Conservation (phyloP, 2,797 vertebrate species). For the Amniataba percoides region DNA sequence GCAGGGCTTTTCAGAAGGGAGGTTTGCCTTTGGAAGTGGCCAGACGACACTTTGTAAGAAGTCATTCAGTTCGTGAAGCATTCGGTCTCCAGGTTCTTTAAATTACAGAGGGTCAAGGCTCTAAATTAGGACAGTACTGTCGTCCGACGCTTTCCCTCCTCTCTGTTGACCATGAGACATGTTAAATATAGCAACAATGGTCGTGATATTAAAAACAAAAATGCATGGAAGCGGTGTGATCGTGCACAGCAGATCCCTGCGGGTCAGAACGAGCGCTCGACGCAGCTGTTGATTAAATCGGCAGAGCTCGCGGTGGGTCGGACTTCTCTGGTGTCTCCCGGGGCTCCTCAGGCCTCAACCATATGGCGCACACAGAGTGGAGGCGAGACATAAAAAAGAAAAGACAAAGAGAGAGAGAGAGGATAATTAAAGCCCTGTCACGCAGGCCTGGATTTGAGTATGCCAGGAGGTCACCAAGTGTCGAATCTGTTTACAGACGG, state of each 20-base stretch:
- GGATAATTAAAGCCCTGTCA: constrained; percentile 75
- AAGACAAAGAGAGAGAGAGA: neutral
- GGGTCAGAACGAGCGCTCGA: constrained; percentile 28
- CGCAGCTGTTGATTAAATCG: constrained; percentile 38
- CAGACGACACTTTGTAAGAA: neutral
- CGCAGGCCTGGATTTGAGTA: constrained; percentile 62
- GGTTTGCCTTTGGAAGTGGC: neutral
- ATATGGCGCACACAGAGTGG: constrained; percentile 24
- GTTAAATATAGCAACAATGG: constrained; percentile 2
- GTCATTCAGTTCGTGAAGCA: neutral
- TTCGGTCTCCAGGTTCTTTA: constrained; percentile 6
- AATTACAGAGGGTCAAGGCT: constrained; percentile 6
- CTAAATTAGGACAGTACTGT: constrained; percentile 6
- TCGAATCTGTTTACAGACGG: constrained; percentile 71
- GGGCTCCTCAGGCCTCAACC: constrained; percentile 30
- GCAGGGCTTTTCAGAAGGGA: neutral
- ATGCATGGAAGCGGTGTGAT: constrained; percentile 2
- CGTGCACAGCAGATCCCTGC: constrained; percentile 2
- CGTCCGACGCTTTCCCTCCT: constrained; percentile 1
- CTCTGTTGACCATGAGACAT: constrained; percentile 35
- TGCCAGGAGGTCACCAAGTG: constrained; percentile 76
- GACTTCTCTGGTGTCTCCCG: constrained; percentile 19
- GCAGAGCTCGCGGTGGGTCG: constrained; percentile 6
- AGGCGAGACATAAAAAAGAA: constrained; percentile 11
- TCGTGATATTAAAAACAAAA: constrained; percentile 14